Percentiles rank a stretch among this genome's conserved stretches.
These are phyloP conservation scores for Kradibia gibbosae DNA, from an alignment of 1,140 invertebrate species.

Conservation along the genomic window DNA sequence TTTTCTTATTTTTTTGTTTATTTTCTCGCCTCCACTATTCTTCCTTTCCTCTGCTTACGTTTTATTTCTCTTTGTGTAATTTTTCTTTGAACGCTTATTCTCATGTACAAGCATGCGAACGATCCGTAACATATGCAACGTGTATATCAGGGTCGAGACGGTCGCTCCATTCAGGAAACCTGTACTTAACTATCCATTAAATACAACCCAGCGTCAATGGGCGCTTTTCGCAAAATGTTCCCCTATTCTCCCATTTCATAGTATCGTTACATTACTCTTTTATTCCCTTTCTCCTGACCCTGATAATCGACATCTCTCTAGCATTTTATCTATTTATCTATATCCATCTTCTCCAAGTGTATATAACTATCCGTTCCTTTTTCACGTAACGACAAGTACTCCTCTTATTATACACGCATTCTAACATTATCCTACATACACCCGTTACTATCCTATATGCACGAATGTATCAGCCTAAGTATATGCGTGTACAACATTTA, in stretches of 20 bases:
- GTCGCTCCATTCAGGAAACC: slow-evolving; percentile 66
- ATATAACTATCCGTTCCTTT: too few relatives aligned
- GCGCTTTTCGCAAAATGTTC: slow-evolving; percentile 32
- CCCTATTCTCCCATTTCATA: neutral
- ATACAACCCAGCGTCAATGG: slow-evolving; percentile 57
- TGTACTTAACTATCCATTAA: slow-evolving; percentile 71
- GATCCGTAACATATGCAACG: slow-evolving; percentile 58
- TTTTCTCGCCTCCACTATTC: neutral
- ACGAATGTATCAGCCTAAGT: neutral
- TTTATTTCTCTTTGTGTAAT: neutral
- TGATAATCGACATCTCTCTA: too few relatives aligned
- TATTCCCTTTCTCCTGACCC: neutral
- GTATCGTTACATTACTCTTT: neutral
- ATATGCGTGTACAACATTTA: neutral
- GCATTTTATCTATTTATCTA: neutral
- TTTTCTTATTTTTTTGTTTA: neutral
- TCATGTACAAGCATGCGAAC: neutral
- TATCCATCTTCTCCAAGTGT: neutral
- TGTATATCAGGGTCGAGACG: slow-evolving; percentile 55
- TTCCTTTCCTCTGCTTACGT: neutral
- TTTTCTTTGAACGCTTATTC: neutral
- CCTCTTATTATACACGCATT: neutral
- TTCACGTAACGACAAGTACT: neutral
- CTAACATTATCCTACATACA: neutral
- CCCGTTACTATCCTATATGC: neutral